Conservation (phyloP, 2,888 invertebrate species). For the Carcina quercana region DNA sequence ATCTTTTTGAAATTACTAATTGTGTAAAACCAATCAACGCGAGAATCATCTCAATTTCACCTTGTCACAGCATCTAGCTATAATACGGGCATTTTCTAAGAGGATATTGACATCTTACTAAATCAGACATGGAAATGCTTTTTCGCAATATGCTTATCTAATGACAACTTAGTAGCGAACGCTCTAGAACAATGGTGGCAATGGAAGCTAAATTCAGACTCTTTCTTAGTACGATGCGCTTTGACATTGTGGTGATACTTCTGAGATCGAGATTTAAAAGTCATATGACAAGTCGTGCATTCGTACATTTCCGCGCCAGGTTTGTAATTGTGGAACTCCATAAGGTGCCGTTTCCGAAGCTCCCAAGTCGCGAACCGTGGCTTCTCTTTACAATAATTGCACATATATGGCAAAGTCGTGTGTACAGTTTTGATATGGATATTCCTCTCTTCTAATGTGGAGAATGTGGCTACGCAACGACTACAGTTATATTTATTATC, state of each 20-base stretch:
- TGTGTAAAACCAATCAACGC: too few relatives aligned
- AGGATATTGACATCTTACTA: slow-evolving; percentile 3
- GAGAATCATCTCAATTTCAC: too few relatives aligned
- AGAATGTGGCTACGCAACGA: slow-evolving; percentile 58
- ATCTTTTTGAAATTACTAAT: too few relatives aligned
- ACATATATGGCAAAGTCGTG: slow-evolving; percentile 57
- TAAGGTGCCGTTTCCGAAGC: slow-evolving; percentile 51
- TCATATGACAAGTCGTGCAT: slow-evolving; percentile 64
- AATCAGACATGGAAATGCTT: slow-evolving; percentile 66
- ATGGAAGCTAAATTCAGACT: slow-evolving; percentile 57
- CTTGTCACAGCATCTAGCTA: too few relatives aligned
- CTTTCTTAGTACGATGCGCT: slow-evolving; percentile 60
- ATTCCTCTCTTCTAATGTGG: slow-evolving; percentile 53
- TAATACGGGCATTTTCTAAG: neutral
- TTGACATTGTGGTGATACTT: slow-evolving; percentile 65
- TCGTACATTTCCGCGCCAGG: slow-evolving; percentile 63
- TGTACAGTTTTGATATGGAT: slow-evolving; percentile 59
- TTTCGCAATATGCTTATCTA: slow-evolving; percentile 70
- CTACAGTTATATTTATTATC: slow-evolving; percentile 61
- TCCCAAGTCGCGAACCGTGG: slow-evolving; percentile 65
- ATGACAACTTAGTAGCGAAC: slow-evolving; percentile 65
- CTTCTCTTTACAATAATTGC: slow-evolving; percentile 60
- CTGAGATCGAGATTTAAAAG: slow-evolving; percentile 59
- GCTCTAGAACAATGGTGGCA: slow-evolving; percentile 66
- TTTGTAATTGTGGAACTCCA: slow-evolving; percentile 62